These are phyloP conservation scores for Petrolisthes cinctipes DNA, from an alignment of 2,888 invertebrate genomes.

Conservation along the genomic window DNA sequence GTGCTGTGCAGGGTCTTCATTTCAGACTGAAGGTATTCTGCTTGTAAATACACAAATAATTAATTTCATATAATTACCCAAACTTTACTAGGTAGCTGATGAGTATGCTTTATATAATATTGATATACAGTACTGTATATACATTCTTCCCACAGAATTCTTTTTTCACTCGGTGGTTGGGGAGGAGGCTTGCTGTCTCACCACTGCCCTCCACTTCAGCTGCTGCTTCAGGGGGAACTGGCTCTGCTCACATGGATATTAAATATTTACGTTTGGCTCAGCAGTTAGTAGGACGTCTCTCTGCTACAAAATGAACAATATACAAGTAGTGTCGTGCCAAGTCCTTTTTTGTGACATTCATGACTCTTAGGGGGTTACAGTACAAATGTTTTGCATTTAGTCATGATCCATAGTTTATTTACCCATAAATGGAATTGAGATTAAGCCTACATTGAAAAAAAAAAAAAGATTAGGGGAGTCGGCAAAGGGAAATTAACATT, in stretches of 20 bases:
- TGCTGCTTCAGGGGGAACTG: conserved; percentile 13
- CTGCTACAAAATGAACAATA: conserved; percentile 38
- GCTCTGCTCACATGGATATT: conserved; percentile 40
- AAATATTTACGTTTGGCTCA: conserved; percentile 47
- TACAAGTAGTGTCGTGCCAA: no score
- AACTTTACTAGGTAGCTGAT: no score
- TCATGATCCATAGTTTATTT: no score
- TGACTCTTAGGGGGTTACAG: no score
- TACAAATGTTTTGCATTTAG: no score
- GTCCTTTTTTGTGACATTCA: no score
- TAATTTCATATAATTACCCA: neutral
- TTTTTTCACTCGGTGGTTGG: conserved; percentile 60
- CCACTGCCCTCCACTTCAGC: conserved; percentile 38
- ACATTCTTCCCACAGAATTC: conserved; percentile 47
- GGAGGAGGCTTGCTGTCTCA: conserved; percentile 42
- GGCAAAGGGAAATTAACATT: no score
- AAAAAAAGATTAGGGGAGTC: no score
- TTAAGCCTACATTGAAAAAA: no score
- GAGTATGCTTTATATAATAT: neutral
- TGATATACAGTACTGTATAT: neutral
- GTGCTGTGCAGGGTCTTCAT: no score
- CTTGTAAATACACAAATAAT: neutral
- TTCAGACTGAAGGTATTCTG: neutral
- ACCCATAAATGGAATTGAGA: no score
- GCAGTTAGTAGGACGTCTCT: conserved; percentile 42